Evolutionary conservation across 2,113 vertebrate species (phyloP).

Genomic region (Nanorana parkeri): DNA sequence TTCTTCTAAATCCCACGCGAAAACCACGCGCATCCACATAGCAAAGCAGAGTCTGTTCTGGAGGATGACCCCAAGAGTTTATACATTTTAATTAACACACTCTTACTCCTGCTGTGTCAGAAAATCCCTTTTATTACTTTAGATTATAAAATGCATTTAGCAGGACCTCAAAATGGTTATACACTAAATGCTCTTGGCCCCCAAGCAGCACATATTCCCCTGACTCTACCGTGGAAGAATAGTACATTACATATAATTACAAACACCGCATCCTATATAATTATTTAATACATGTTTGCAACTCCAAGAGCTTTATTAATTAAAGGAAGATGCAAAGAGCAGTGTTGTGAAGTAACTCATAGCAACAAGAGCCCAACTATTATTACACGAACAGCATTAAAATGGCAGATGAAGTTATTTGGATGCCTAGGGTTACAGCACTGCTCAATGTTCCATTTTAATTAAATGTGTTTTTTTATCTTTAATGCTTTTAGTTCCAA

Average conservation of each 20-base stretch:
- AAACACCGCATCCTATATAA: background rate
- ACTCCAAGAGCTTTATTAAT: too few relatives aligned
- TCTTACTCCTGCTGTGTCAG: background rate
- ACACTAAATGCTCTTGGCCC: background rate
- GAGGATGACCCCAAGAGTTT: constrained; percentile 9
- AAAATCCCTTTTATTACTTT: background rate
- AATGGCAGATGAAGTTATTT: too few relatives aligned
- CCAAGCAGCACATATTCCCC: background rate
- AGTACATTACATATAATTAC: background rate
- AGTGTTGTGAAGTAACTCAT: too few relatives aligned
- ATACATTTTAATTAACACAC: constrained; percentile 2
- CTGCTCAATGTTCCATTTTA: too few relatives aligned
- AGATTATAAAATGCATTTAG: constrained; percentile 14
- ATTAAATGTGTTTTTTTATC: too few relatives aligned
- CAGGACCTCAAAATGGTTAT: background rate
- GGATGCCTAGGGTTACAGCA: too few relatives aligned
- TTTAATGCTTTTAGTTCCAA: too few relatives aligned
- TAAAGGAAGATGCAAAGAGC: too few relatives aligned
- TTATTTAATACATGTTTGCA: background rate
- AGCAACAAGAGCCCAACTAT: too few relatives aligned
- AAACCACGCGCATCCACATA: background rate
- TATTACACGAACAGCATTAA: too few relatives aligned
- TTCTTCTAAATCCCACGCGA: background rate
- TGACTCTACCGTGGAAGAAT: background rate
- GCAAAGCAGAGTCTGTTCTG: background rate